Conservation (phyloP, 2,888 invertebrate genomes). For the Hirtodrosophila histrioides region DNA sequence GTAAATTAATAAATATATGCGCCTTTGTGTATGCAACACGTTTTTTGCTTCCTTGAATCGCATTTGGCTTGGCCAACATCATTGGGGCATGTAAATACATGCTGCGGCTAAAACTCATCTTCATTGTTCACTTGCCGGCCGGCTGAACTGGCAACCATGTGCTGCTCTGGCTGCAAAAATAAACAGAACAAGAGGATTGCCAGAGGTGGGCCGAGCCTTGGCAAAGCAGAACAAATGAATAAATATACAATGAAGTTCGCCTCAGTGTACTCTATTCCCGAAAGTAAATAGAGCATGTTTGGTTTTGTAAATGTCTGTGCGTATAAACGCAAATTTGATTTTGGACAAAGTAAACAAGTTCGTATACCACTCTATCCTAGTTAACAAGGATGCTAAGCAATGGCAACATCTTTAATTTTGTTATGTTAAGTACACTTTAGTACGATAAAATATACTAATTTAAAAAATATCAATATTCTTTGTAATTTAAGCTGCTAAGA, state of each 20-base stretch:
- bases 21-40: constrained; percentile 46
- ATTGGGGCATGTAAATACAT: background rate
- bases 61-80: background rate
- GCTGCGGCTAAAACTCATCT: background rate
- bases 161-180: constrained; percentile 32
- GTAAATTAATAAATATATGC: constrained; percentile 10
- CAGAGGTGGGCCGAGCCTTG: constrained; percentile 17
- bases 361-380: too few species aligned
- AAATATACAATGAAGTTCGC: constrained; percentile 22
- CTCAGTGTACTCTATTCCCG: background rate
- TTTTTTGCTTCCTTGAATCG: background rate
- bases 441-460: too few species aligned
- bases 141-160: constrained; percentile 29
- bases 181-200: background rate
- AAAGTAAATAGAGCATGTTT: too few species aligned
- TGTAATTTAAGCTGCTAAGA: too few species aligned
- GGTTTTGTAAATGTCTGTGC: too few species aligned
- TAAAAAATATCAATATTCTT: too few species aligned
- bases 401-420: too few species aligned
- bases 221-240: constrained; percentile 24
- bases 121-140: constrained; percentile 9
- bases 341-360: too few species aligned
- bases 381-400: too few species aligned
- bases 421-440: too few species aligned
- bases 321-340: too few species aligned